Evolutionary conservation across 2,888 invertebrate species (phyloP), one percentile per base, ranked within the genome.

Genomic region (Latrodectus hesperus): DNA sequence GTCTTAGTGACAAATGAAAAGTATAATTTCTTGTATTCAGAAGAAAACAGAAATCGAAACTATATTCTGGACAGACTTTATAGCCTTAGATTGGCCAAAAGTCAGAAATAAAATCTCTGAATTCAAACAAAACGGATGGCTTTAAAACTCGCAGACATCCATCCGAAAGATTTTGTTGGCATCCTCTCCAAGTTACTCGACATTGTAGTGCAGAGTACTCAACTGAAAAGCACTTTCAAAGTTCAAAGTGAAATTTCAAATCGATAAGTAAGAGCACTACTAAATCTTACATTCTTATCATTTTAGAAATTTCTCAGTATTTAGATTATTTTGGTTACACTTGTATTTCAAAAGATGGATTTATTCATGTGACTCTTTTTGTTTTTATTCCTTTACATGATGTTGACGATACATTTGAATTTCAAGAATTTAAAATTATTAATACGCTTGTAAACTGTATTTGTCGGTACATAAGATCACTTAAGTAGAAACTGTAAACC

Each of bases 31-130:
- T 84, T 77, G 76, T 77, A 71, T 84, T 70, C 60, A 14, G 68
- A 49, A 82, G 75, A 71, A 22, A 81, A 75, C 82, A 77, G 72
- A 84, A 84, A 84, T 84, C 84, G 84, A 84, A 84, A 84, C 77
- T 60, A 71, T 77, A 77, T 84, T 71, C 77, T 17, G 77, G 71
- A 64, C 72, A 22, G 73, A 84, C 71, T 84, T 84, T 84, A 84
- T 84, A 72, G 84, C 77, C 77, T 84, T 84, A 84, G 77, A 77
- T 74, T 84, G 74, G 79, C 79, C 79, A 80, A 52, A 75, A 85
- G 78, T 73, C 60, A 60, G 78, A 80, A 85, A 85, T 79, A 78
- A 85, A 85, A 84, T 84, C 68, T 67, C 72, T 26, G 38, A 84
- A 85, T 68, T 85, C 70, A 74, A 79, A 85, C 70, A 79, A 77